phyloP scores from a whole-genome alignment of 2,888 invertebrate species.

The Plemyria rubiginata region DNA sequence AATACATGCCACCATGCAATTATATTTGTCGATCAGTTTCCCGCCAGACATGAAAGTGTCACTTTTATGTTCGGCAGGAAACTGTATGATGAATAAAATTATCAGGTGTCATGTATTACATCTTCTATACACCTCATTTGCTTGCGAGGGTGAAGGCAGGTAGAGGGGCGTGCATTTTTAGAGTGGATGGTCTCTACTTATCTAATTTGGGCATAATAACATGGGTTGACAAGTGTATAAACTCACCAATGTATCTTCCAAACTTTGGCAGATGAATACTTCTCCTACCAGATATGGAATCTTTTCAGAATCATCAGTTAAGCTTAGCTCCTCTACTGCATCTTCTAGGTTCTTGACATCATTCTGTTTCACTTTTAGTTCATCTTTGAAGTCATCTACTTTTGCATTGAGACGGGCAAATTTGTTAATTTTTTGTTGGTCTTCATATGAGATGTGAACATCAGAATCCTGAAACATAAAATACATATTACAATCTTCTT shows the following conservation, averaged over 20 bases:
- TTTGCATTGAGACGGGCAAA: slow-evolving; percentile 97
- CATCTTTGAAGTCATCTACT: slow-evolving; percentile 95
- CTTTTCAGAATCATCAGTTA: slow-evolving; percentile 90
- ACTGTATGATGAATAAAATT: too few species aligned
- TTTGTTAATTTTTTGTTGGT: slow-evolving; percentile 98
- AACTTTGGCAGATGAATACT: slow-evolving; percentile 92
- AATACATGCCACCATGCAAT: too few species aligned
- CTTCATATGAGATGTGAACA: slow-evolving; percentile 97
- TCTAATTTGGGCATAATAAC: too few species aligned
- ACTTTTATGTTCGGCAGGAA: too few species aligned
- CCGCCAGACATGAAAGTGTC: too few species aligned
- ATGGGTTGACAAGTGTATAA: not conserved
- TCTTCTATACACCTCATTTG: too few species aligned
- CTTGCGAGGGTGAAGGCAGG: too few species aligned
- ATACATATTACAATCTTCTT: too few species aligned
- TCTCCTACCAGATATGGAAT: slow-evolving; percentile 95
- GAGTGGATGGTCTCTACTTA: too few species aligned
- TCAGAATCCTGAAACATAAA: slow-evolving; percentile 89
- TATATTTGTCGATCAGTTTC: too few species aligned
- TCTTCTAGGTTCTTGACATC: slow-evolving; percentile 97
- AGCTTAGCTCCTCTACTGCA: slow-evolving; percentile 93
- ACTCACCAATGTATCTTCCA: slow-evolving; percentile 90
- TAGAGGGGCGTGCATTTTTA: too few species aligned
- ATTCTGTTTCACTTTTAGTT: slow-evolving; percentile 93
- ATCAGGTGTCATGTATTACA: too few species aligned